phyloP scores from a whole-genome alignment of 2,888 invertebrate species.

The Drosophila melanosoma region DNA sequence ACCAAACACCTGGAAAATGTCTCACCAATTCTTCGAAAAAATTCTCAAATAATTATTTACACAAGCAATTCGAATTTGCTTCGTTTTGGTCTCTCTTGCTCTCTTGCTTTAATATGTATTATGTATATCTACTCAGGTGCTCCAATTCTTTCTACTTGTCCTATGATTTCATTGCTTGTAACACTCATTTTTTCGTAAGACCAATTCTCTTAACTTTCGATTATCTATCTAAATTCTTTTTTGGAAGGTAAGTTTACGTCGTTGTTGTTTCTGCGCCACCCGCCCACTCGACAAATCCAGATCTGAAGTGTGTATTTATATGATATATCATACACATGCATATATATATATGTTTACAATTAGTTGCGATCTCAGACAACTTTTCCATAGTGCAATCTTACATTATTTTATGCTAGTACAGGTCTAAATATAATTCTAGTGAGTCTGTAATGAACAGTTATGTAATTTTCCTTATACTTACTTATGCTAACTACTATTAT shows the following conservation, averaged over 20 bases:
- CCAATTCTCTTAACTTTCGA: constrained; percentile 31
- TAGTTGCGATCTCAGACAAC: constrained; percentile 20
- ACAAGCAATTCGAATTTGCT: constrained; percentile 29
- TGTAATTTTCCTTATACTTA: constrained; percentile 27
- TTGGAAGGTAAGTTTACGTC: constrained; percentile 58
- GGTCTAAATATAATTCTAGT: constrained; percentile 56
- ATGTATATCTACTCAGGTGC: constrained; percentile 26
- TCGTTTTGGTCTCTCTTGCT: constrained; percentile 42
- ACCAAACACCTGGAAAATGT: constrained; percentile 19
- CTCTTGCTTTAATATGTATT: constrained; percentile 36
- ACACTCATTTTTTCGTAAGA: constrained; percentile 35
- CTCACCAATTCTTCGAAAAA: constrained; percentile 17
- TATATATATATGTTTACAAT: neutral
- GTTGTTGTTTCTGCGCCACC: constrained; percentile 30
- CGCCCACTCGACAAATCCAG: constrained; percentile 7
- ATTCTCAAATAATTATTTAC: constrained; percentile 25
- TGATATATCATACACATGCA: constrained; percentile 3
- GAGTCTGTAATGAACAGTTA: constrained; percentile 42
- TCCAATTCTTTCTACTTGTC: constrained; percentile 41
- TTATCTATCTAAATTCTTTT: constrained; percentile 19
- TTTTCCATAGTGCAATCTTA: constrained; percentile 22
- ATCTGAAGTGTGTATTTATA: constrained; percentile 3
- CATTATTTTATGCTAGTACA: constrained; percentile 54
- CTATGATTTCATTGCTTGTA: constrained; percentile 47
- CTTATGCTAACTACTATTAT: constrained; percentile 46